These are phyloP conservation scores for Synchiropus splendidus DNA, from an alignment of 2,113 vertebrate species.

Conservation along the genomic window DNA sequence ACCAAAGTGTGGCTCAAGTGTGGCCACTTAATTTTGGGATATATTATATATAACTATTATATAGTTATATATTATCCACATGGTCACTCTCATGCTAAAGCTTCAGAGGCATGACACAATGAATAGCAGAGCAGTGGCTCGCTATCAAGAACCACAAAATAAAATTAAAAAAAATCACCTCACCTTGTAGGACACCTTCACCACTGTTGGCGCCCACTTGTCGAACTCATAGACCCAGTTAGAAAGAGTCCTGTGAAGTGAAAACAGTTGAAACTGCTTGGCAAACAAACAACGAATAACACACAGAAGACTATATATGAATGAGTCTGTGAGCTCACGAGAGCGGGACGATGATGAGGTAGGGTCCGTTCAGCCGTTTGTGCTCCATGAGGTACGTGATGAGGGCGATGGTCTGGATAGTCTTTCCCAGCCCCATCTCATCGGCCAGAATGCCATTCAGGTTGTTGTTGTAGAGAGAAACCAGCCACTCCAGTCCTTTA, in stretches of 20 bases:
- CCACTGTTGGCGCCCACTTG: slow-evolving; percentile 95
- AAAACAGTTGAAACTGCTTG: not conserved
- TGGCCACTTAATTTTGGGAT: too few species aligned
- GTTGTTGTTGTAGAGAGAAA: slow-evolving; percentile 96
- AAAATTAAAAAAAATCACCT: slow-evolving; percentile 3
- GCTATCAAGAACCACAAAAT: too few species aligned
- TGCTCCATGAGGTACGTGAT: slow-evolving; percentile 99
- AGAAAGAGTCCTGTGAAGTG: slow-evolving; percentile 78
- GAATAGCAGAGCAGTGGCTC: too few species aligned
- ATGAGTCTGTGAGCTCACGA: slow-evolving; percentile 70
- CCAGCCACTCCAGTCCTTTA: slow-evolving; percentile 92
- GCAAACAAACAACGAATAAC: too few species aligned
- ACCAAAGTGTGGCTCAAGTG: too few species aligned
- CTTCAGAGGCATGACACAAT: too few species aligned
- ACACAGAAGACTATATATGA: not conserved
- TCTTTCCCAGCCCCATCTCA: slow-evolving; percentile 95
- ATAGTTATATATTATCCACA: too few species aligned
- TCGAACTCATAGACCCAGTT: slow-evolving; percentile 98
- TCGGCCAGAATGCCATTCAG: slow-evolving; percentile 93
- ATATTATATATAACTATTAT: too few species aligned
- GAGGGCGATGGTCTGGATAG: slow-evolving; percentile 94
- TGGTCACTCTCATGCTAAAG: too few species aligned
- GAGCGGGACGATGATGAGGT: slow-evolving; percentile 96
- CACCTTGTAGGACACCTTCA: slow-evolving; percentile 96
- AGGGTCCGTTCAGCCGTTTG: slow-evolving; percentile 93